Evolutionary conservation across 1,140 invertebrate species (phyloP), one percentile per base, ranked within the genome.

Genomic region (Dinoponera quadriceps): DNA sequence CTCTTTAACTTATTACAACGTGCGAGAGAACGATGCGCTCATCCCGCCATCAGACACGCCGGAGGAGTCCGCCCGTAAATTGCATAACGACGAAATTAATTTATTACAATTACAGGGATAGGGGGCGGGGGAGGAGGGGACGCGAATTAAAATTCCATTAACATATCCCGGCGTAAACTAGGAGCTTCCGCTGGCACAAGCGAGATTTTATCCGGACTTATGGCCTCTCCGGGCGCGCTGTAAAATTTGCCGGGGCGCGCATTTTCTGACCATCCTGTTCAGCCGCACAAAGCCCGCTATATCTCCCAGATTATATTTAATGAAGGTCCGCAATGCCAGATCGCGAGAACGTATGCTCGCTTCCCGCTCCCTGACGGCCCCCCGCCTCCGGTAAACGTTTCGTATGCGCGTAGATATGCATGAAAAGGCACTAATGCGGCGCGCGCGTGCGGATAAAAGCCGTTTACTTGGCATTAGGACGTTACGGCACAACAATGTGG

Each of bases 271-370:
- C 75, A 78, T 57, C 33, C 29, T 25, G 33, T 78, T 78, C 25
- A 78, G 51, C 65, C 65, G 29, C 22, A 80, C 65, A 71, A 71
- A 80, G 65, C 65, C n/a, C 57, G 51, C 38, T 69, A 57, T 57
- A 80, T 69, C 63, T 80, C 38, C 33, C 13, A 80, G 75, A 80
- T 80, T 80, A 80, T 80, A 71, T 80, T 80, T 80, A 80, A 80
- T 80, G 75, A 80, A 80, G 75, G 65, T 80, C 65, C 75, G 51
- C 75, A 57, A 57, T 80, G 65, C 75, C 33, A 80, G 65, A 80
- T 80, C 65, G 51, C 66, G 55, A 38, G 16, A 55, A 77, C 48
- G 51, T 80, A 71, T n/a, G 51, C 65, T 38, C 2, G 25, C 33
- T 9, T 44, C 38, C 38, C 38, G 4, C 38, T 44, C 38, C 7